phyloP scores from a whole-genome alignment of 2,113 vertebrate species.

The Caranx ignobilis region DNA sequence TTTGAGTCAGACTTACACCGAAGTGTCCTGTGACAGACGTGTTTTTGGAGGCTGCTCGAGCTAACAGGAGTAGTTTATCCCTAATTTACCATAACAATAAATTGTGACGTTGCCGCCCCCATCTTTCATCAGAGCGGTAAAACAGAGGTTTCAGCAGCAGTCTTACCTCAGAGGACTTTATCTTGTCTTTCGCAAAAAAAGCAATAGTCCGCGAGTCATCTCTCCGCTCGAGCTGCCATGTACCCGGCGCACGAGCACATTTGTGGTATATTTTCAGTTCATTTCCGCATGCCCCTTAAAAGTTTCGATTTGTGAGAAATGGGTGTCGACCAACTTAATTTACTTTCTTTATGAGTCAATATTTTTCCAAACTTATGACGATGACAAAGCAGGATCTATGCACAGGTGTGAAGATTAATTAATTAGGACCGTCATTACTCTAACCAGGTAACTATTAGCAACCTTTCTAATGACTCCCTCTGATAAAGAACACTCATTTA shows the following conservation, averaged over 20 bases:
- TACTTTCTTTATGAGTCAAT: neutral
- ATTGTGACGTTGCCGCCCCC: neutral
- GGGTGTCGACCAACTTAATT: slow-evolving; percentile 60
- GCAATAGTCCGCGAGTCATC: neutral
- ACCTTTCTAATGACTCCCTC: neutral
- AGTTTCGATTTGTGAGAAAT: slow-evolving; percentile 81
- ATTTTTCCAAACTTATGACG: fast-evolving
- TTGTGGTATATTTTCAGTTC: neutral
- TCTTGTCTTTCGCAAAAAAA: neutral
- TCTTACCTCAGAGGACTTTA: neutral
- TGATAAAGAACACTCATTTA: neutral
- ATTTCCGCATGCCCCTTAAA: slow-evolving; percentile 54
- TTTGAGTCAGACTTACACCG: neutral
- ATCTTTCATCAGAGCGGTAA: neutral
- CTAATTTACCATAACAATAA: neutral
- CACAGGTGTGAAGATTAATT: no score
- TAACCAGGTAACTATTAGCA: neutral
- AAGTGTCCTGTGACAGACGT: neutral
- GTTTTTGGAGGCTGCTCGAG: neutral
- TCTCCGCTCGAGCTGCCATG: neutral
- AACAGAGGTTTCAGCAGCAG: neutral
- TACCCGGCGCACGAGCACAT: neutral
- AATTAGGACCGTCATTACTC: no score
- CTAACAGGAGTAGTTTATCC: neutral
- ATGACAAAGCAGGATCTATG: no score